A percentile compares a stretch with the other conserved stretches of the same genome.
phyloP scores from a whole-genome alignment of 2,888 invertebrate genomes.

The Ecdyonurus torrentis region DNA sequence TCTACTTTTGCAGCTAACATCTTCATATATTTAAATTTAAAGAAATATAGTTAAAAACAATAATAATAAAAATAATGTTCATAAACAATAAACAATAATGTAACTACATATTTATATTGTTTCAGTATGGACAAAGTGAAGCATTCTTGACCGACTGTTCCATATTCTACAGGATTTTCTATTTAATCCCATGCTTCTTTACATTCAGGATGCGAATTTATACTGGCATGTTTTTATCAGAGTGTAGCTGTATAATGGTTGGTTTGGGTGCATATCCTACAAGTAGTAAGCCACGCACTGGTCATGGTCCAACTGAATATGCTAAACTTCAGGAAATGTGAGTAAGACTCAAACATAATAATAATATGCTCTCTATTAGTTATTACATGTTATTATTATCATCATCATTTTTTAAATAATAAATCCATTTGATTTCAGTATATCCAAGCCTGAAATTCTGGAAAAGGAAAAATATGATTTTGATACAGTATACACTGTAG shows the following conservation, averaged over 20 bases:
- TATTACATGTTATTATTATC: background rate
- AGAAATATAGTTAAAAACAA: no score
- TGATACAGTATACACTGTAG: constrained; percentile 67
- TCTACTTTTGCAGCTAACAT: no score
- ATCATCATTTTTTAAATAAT: constrained; percentile 9
- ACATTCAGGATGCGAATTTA: constrained; percentile 83
- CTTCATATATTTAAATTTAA: no score
- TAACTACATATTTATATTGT: no score
- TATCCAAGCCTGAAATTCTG: constrained; percentile 27
- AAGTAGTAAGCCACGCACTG: constrained; percentile 50
- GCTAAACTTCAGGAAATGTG: constrained; percentile 40
- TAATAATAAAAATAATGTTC: no score
- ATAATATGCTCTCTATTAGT: background rate
- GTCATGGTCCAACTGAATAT: constrained; percentile 71
- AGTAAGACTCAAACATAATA: constrained; percentile 15
- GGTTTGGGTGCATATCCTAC: constrained; percentile 86
- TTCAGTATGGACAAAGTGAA: constrained; percentile 62
- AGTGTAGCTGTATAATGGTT: constrained; percentile 81
- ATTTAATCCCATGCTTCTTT: constrained; percentile 72
- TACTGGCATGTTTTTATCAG: constrained; percentile 74
- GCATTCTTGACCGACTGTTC: constrained; percentile 54
- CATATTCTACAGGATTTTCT: constrained; percentile 63
- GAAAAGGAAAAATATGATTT: constrained; percentile 42
- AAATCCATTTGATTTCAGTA: no score
- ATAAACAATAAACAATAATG: no score